Conservation (phyloP, 2,113 vertebrate species). For the Astur gentilis region DNA sequence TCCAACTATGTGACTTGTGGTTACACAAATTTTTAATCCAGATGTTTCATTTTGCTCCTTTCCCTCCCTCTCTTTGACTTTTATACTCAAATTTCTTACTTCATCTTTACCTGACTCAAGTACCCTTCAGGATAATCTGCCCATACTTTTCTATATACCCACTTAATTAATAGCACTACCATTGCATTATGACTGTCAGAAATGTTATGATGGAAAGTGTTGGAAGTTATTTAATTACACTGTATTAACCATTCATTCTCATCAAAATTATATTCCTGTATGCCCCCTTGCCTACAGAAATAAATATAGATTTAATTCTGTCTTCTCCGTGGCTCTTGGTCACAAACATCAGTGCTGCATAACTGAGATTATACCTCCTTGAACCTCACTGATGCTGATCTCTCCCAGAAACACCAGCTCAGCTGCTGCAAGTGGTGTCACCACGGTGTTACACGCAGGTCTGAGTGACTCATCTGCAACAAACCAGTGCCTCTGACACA, state of each 20-base stretch:
- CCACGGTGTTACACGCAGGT: accelerated
- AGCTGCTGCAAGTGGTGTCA: background rate
- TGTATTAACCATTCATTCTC: slow-evolving; percentile 52
- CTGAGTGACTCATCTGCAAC: background rate
- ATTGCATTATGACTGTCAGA: slow-evolving; percentile 48
- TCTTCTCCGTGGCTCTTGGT: background rate
- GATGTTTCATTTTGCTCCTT: slow-evolving; percentile 17
- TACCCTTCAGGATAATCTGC: slow-evolving; percentile 61
- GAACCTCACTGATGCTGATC: background rate
- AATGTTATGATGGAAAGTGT: background rate
- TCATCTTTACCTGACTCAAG: slow-evolving; percentile 58
- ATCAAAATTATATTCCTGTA: slow-evolving; percentile 42
- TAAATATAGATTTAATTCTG: background rate
- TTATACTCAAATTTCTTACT: slow-evolving; percentile 52
- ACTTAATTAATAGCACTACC: slow-evolving; percentile 45
- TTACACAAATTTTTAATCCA: background rate
- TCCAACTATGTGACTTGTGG: background rate
- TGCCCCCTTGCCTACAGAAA: slow-evolving; percentile 28
- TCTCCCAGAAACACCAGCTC: background rate
- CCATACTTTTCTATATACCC: slow-evolving; percentile 40
- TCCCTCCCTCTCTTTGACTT: slow-evolving; percentile 6
- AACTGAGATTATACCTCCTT: background rate
- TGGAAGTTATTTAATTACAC: slow-evolving; percentile 66
- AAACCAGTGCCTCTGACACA: accelerated
- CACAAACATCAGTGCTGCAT: background rate